Evolutionary conservation across 2,888 invertebrate species (phyloP), one percentile per base, ranked within the genome.

Genomic region (Periphyllus acericola): DNA sequence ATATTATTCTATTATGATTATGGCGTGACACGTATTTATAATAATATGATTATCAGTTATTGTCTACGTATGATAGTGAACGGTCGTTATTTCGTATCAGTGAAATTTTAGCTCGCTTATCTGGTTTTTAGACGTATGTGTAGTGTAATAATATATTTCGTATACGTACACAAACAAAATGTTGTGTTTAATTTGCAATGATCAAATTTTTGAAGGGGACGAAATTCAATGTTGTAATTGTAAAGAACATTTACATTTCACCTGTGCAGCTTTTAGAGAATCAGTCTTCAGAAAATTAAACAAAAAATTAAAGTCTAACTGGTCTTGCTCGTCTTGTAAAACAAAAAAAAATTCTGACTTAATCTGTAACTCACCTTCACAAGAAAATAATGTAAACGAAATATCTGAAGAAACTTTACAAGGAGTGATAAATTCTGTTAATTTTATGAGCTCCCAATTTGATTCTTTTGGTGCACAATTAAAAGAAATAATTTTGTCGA

Each of bases 81-180:
- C 68, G 68, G 68, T 68, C 29, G 68, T 68, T 68, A 68, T 29
- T 68, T 68, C 68, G 68, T 29, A 68, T 29, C 29, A 68, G 68
- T 68, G 29, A 68, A 68, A 68, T 68, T 68, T 29, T 68, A 68
- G 68, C 68, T 68, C 68, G 68, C 68, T 68, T 68, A 68, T 68
- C 68, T 68, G 68, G 68, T 68, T 68, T 68, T 68, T 68, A 68
- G 29, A 68, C 29, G 68, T 68, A 29, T 68, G 68, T 68, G 68
- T 68, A 68, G 68, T 68, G 68, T 68, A 68, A 5, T 68, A 68
- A 68, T 29, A 29, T 68, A 29, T 68, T 68, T 68, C 29, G 29
- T 68, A 68, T 68, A 68, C 29, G 3, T 68, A 68, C 52, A 52
- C 52, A 68, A 29, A 29, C 29, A 68, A 68, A 71, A 71, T 71